A percentile compares a stretch with the other conserved stretches of the same genome.
Evolutionary conservation across 2,113 vertebrate species (phyloP).

Genomic region (Prietella phreatophila): DNA sequence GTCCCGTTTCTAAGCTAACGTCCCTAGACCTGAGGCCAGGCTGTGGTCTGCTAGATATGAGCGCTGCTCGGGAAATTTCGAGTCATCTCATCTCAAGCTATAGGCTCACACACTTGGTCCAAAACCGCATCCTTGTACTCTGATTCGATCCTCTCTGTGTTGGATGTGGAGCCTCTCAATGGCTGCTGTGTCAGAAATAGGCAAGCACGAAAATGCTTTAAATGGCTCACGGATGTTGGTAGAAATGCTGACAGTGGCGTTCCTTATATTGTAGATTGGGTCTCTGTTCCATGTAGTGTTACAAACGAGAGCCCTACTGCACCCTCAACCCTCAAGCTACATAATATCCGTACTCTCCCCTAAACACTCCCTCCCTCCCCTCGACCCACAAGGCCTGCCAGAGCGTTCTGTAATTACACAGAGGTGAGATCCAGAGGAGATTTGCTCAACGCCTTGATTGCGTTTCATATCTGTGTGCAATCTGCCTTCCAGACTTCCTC

Average conservation of each 20-base stretch:
- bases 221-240: constrained; percentile 15
- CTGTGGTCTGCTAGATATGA: background rate
- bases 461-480: constrained; percentile 64
- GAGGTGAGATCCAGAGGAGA: constrained; percentile 74
- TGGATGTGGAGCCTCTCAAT: background rate
- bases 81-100: background rate
- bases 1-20: background rate
- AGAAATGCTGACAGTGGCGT: constrained; percentile 15
- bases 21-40: background rate
- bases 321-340: constrained; percentile 24
- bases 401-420: constrained; percentile 75
- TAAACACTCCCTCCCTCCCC: constrained; percentile 24
- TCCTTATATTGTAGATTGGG: background rate
- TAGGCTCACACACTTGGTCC: background rate
- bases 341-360: constrained; percentile 37
- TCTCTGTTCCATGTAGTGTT: background rate
- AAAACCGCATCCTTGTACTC: background rate
- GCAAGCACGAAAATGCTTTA: background rate
- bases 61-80: background rate
- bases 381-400: constrained; percentile 56
- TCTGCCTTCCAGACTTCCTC: constrained; percentile 32
- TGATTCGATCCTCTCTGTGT: background rate
- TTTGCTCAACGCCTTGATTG: constrained; percentile 71
- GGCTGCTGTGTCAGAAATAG: constrained; percentile 16
- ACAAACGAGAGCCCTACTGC: constrained; percentile 33